These are phyloP conservation scores for Hiodon alosoides DNA, from an alignment of 2,113 vertebrate species.

Conservation along the genomic window DNA sequence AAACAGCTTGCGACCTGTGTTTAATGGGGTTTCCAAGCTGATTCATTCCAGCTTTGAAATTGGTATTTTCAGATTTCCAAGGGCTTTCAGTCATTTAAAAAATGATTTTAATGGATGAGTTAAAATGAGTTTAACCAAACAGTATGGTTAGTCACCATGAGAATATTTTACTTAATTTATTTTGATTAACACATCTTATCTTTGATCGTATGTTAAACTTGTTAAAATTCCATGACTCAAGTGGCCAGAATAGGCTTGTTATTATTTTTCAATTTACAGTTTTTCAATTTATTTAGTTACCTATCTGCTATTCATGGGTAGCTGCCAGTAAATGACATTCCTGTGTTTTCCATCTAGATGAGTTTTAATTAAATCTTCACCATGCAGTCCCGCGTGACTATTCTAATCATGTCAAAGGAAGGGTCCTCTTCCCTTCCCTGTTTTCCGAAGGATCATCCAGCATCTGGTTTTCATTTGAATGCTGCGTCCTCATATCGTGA, in stretches of 20 bases:
- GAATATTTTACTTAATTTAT: not conserved
- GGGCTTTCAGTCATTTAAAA: not conserved
- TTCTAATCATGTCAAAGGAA: constrained; percentile 54
- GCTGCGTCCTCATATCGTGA: not conserved
- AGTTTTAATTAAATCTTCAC: constrained; percentile 63
- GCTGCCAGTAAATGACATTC: constrained; percentile 36
- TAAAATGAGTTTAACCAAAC: not conserved
- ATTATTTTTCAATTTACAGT: not conserved
- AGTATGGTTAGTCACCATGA: not conserved
- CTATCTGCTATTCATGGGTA: constrained; percentile 20
- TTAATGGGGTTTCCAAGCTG: too few species aligned
- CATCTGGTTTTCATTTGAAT: constrained; percentile 24
- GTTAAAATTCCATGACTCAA: not conserved
- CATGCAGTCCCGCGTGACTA: constrained; percentile 45
- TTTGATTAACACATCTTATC: not conserved
- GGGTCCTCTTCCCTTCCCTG: constrained; percentile 15
- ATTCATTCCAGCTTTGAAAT: constrained; percentile 6
- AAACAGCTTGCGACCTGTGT: too few species aligned
- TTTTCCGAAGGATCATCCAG: constrained; percentile 7
- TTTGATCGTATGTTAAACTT: not conserved
- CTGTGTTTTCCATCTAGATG: constrained; percentile 59
- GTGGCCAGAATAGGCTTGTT: not conserved
- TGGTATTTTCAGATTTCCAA: not conserved
- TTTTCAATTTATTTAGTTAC: constrained; percentile 9
- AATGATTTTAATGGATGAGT: not conserved